A percentile compares a stretch with the other conserved stretches of the same genome.
Evolutionary conservation across 2,888 invertebrate genomes (phyloP).

Genomic region (Erebia epiphron): DNA sequence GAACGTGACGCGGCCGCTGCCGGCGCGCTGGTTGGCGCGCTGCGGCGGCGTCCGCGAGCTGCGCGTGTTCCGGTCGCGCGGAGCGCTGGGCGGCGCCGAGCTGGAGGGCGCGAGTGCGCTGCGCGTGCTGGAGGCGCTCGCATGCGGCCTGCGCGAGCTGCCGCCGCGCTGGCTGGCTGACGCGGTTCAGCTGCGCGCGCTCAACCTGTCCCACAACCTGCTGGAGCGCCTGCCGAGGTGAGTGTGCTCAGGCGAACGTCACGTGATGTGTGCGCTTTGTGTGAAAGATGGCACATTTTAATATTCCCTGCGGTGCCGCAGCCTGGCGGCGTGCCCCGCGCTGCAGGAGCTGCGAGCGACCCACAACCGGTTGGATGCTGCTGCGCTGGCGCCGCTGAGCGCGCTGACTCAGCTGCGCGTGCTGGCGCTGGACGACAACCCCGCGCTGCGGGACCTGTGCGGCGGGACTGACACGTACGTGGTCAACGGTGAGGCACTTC

Average conservation of each 20-base stretch:
- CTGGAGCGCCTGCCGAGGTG: conserved; percentile 36
- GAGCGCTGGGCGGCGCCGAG: conserved; percentile 24
- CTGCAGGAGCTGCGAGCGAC: conserved; percentile 37
- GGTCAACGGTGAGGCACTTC: conserved; percentile 31
- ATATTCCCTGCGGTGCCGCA: conserved; percentile 1
- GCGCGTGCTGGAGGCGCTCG: conserved; percentile 23
- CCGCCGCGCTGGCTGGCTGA: conserved; percentile 35
- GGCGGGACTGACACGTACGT: conserved; percentile 7
- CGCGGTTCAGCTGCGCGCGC: conserved; percentile 30
- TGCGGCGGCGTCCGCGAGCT: conserved; percentile 24
- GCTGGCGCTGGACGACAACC: conserved; percentile 43
- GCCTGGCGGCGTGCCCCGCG: conserved; percentile 29
- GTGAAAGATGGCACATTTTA: neutral
- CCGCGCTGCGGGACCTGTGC: conserved; percentile 47
- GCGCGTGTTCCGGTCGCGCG: conserved; percentile 19
- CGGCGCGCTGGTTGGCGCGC: conserved; percentile 30
- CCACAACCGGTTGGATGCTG: conserved; percentile 33
- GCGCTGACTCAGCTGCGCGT: conserved; percentile 34
- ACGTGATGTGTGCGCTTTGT: neutral
- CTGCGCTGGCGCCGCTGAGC: conserved; percentile 34
- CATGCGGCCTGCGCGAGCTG: conserved; percentile 30
- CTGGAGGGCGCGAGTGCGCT: conserved; percentile 31
- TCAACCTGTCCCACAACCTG: conserved; percentile 37
- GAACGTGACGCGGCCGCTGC: conserved; percentile 26
- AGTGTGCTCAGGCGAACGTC: neutral